Evolutionary conservation across 2,113 vertebrate species (phyloP).

Genomic region (Struthio camelus): DNA sequence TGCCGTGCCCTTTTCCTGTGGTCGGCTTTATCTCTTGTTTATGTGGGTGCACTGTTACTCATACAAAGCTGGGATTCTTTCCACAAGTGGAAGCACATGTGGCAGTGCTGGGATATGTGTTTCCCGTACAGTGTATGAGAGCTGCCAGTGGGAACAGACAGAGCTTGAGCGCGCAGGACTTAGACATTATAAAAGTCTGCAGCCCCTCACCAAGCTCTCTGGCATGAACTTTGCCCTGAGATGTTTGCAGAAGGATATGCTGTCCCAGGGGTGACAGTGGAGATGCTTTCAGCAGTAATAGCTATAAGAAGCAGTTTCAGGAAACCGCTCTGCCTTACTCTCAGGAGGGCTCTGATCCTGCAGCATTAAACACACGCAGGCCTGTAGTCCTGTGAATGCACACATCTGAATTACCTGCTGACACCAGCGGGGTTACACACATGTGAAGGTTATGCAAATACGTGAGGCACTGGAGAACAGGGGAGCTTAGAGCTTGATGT

Average conservation of each 20-base stretch:
- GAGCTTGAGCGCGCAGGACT: neutral
- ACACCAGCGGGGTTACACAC: neutral
- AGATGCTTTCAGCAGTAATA: neutral
- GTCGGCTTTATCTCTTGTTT: neutral
- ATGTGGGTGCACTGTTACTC: accelerated
- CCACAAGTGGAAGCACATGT: neutral
- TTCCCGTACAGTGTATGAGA: neutral
- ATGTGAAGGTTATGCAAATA: accelerated
- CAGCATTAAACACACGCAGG: accelerated
- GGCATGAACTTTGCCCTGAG: neutral
- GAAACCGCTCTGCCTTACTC: neutral
- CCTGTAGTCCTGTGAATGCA: neutral
- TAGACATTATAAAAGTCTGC: neutral
- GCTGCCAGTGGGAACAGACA: neutral
- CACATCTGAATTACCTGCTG: neutral
- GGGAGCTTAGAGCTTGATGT: accelerated
- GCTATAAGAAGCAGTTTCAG: neutral
- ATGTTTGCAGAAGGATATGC: neutral
- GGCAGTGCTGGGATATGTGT: neutral
- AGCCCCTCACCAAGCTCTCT: neutral
- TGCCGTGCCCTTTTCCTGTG: neutral
- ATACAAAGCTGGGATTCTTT: neutral
- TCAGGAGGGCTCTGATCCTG: neutral
- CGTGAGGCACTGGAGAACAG: neutral
- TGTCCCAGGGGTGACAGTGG: neutral